A percentile compares a stretch with the other conserved stretches of the same genome.
phyloP scores from a whole-genome alignment of 1,140 invertebrate species.

The Copidosoma floridanum region DNA sequence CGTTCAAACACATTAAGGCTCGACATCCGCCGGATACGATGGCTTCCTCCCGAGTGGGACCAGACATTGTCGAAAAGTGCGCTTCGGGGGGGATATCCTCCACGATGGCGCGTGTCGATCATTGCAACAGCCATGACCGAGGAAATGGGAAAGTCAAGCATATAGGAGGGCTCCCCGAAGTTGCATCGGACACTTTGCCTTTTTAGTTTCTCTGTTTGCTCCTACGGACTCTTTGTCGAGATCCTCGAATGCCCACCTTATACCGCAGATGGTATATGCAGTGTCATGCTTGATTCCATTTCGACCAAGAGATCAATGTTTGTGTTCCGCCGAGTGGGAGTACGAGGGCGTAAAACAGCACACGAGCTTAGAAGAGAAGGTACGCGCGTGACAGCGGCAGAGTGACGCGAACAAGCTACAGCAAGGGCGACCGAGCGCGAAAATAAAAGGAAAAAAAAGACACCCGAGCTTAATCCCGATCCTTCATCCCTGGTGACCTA shows the following conservation, averaged over 20 bases:
- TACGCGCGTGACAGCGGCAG: not conserved
- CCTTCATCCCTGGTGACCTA: conserved; percentile 30
- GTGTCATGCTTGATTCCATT: too few species aligned
- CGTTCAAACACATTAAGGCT: conserved; percentile 49
- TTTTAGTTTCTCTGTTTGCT: conserved; percentile 4
- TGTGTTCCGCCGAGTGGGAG: too few species aligned
- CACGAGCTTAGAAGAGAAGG: not conserved
- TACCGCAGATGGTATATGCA: not conserved
- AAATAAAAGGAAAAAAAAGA: conserved; percentile 34
- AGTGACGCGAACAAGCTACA: too few species aligned
- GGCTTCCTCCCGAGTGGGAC: conserved; percentile 37
- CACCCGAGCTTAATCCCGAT: conserved; percentile 49
- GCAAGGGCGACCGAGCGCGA: not conserved
- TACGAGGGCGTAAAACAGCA: too few species aligned
- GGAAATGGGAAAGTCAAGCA: conserved; percentile 45
- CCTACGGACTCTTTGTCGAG: not conserved
- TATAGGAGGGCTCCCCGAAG: conserved; percentile 15
- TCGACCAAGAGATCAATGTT: too few species aligned
- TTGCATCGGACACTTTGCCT: not conserved
- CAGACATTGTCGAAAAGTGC: conserved; percentile 34
- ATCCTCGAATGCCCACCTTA: not conserved
- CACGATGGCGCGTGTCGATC: conserved; percentile 17
- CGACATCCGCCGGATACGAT: conserved; percentile 42
- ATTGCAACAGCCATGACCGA: conserved; percentile 24
- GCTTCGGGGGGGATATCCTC: too few species aligned